These are phyloP conservation scores for Anthonomus grandis DNA, from an alignment of 1,140 invertebrate genomes.

Conservation along the genomic window DNA sequence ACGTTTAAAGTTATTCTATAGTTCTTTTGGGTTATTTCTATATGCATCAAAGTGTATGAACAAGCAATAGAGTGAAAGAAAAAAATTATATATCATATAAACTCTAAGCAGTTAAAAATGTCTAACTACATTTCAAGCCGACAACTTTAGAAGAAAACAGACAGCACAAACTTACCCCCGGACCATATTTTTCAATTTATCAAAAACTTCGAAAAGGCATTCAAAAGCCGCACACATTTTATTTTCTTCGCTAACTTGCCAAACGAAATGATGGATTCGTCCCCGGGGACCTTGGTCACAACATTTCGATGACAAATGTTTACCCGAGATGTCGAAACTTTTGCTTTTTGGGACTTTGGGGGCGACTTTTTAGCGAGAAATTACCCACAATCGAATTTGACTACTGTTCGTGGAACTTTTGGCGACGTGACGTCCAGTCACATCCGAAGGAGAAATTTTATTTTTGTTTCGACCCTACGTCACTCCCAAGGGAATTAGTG, in stretches of 20 bases:
- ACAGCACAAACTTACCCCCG: no score
- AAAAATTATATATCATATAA: no score
- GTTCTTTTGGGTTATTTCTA: no score
- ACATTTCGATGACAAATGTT: slow-evolving; percentile 30
- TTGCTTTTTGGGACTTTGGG: slow-evolving; percentile 3
- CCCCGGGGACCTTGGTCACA: slow-evolving; percentile 23
- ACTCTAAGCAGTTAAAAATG: no score
- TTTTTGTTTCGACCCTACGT: slow-evolving; percentile 9
- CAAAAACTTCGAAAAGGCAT: slow-evolving; percentile 17
- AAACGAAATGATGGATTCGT: slow-evolving; percentile 25
- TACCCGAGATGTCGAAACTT: slow-evolving; percentile 28
- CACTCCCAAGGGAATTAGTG: slow-evolving; percentile 6
- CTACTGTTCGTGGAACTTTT: slow-evolving; percentile 15
- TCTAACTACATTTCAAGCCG: no score
- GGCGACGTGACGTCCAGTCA: slow-evolving; percentile 17
- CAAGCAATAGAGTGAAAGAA: no score
- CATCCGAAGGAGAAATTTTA: slow-evolving; percentile 21
- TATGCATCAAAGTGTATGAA: no score
- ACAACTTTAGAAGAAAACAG: no score
- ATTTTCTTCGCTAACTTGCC: slow-evolving; percentile 21
- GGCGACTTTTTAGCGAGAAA: slow-evolving; percentile 24
- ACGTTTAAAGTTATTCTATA: no score
- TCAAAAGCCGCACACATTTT: no score
- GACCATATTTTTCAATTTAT: slow-evolving; percentile 28
- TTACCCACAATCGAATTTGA: slow-evolving; percentile 29